phyloP scores from a whole-genome alignment of 1,140 invertebrate genomes.

The Xylocopa sonorina region DNA sequence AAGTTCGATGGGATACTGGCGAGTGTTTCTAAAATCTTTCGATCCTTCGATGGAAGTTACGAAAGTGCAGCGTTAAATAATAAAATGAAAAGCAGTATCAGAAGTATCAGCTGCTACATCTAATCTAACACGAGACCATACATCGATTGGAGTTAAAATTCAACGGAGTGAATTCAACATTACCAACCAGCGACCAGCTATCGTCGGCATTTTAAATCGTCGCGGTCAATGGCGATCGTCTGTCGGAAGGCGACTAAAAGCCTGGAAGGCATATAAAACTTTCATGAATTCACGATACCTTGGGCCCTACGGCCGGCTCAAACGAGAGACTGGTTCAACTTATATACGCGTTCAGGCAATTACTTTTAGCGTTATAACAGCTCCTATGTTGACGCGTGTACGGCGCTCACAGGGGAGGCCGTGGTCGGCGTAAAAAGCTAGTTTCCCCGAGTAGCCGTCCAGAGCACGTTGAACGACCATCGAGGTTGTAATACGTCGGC shows the following conservation, averaged over 20 bases:
- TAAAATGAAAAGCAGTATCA: too few relatives aligned
- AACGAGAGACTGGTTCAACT: constrained; percentile 41
- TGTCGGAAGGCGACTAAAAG: not conserved
- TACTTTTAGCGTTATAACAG: constrained; percentile 49
- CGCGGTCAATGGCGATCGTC: constrained; percentile 19
- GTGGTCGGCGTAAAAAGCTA: constrained; percentile 29
- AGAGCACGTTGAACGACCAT: constrained; percentile 1
- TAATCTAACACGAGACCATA: not conserved
- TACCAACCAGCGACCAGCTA: not conserved
- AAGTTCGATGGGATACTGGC: not conserved
- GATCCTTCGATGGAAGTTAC: too few relatives aligned
- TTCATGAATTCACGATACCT: constrained; percentile 40
- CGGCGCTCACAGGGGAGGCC: not conserved
- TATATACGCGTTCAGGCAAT: constrained; percentile 44
- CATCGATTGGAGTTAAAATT: not conserved
- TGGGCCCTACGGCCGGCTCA: constrained; percentile 6
- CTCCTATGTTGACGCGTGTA: constrained; percentile 23
- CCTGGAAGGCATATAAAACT: constrained; percentile 37
- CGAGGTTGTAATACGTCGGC: constrained; percentile 15
- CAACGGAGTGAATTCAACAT: not conserved
- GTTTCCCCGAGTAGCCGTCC: constrained; percentile 25
- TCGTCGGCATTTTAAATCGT: constrained; percentile 3
- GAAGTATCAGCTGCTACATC: too few relatives aligned
- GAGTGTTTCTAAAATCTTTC: not conserved
- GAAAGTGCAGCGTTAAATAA: too few relatives aligned